A percentile compares a stretch with the other conserved stretches of the same genome.
Evolutionary conservation across 2,888 invertebrate genomes (phyloP).

Genomic region (Pristionchus exspectatus): DNA sequence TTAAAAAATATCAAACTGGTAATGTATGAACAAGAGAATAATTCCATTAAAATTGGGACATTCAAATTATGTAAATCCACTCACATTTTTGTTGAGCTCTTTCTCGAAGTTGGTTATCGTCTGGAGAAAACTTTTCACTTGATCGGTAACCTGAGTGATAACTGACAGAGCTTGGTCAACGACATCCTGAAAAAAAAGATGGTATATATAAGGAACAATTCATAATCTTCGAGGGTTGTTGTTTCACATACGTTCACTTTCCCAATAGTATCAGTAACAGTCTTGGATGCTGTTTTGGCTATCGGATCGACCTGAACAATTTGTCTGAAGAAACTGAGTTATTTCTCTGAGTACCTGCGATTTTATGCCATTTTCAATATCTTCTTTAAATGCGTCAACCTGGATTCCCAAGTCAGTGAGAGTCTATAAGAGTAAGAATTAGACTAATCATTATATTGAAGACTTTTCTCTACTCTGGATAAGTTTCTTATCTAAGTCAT

Average conservation of each 20-base stretch:
- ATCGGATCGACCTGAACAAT: not conserved
- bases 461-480: no score
- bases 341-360: not conserved
- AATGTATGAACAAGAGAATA: no score
- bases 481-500: no score
- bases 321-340: not conserved
- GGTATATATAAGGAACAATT: not conserved
- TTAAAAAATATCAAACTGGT: no score
- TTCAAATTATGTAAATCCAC: not conserved
- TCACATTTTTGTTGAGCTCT: not conserved
- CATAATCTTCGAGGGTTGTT: not conserved
- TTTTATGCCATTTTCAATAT: not conserved
- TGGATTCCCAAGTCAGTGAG: not conserved
- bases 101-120: not conserved
- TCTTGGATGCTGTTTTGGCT: not conserved
- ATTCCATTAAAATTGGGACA: no score
- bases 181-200: not conserved
- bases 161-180: not conserved
- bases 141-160: not conserved
- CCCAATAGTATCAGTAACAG: not conserved
- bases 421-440: not conserved
- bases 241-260: not conserved
- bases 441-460: no score
- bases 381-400: not conserved
- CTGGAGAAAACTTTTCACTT: not conserved